These are phyloP conservation scores for Oscheius sp. DNA, from an alignment of 2,888 invertebrate genomes.

Conservation along the genomic window DNA sequence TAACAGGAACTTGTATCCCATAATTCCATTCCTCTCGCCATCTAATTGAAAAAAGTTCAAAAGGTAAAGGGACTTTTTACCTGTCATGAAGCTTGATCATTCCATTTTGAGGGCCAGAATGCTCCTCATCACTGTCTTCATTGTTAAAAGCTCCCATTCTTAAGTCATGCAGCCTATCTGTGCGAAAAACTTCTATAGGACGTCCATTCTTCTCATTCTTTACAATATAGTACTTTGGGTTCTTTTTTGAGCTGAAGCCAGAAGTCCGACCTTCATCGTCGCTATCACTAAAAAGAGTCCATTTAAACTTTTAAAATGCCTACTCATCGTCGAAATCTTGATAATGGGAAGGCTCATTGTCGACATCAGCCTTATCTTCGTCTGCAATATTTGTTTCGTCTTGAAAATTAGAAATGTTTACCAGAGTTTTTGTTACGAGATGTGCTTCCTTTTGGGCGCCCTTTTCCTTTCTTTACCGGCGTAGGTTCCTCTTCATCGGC, in stretches of 20 bases:
- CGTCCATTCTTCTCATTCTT: conserved; percentile 29
- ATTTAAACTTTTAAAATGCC: background rate
- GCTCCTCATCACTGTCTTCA: conserved; percentile 33
- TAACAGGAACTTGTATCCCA: conserved; percentile 55
- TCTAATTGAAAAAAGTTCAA: conserved; percentile 25
- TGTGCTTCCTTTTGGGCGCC: background rate
- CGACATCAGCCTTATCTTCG: conserved; percentile 2
- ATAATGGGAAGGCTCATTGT: conserved; percentile 1
- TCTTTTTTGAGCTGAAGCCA: conserved; percentile 15
- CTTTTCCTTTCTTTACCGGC: background rate
- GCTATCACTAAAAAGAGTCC: conserved; percentile 1
- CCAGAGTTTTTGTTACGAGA: background rate
- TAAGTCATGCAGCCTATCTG: conserved; percentile 40
- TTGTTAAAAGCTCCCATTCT: conserved; percentile 16
- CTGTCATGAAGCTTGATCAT: conserved; percentile 25
- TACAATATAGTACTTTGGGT: conserved; percentile 28
- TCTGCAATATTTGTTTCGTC: background rate
- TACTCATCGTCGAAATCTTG: conserved; percentile 15
- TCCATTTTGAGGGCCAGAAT: conserved; percentile 7
- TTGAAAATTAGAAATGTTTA: too few relatives aligned
- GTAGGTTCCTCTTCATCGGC: background rate
- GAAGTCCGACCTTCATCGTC: conserved; percentile 11
- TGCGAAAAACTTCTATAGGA: conserved; percentile 46
- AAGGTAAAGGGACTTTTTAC: conserved; percentile 2
- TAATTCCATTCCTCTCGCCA: conserved; percentile 59